phyloP scores from a whole-genome alignment of 2,888 invertebrate species.

The Bombyx huttoni region DNA sequence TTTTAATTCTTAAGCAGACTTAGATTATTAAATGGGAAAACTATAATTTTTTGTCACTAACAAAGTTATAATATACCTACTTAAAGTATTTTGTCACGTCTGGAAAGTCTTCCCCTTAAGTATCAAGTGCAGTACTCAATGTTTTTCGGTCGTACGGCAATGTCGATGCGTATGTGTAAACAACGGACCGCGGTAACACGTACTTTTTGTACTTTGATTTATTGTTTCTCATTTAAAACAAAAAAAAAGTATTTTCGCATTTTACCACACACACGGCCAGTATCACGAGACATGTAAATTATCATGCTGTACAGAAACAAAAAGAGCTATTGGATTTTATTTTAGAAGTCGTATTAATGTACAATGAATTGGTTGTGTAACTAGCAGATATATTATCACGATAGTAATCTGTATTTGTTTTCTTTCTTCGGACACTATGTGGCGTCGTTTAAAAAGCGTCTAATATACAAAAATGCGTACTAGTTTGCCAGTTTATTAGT shows the following conservation, averaged over 20 bases:
- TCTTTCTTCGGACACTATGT: too few species aligned
- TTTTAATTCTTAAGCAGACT: too few species aligned
- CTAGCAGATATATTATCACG: too few species aligned
- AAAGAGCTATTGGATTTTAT: slow-evolving; percentile 7
- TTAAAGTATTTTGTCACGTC: background rate
- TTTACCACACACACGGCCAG: slow-evolving; percentile 54
- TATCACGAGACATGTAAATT: slow-evolving; percentile 33
- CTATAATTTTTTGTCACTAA: too few species aligned
- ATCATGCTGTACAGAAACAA: slow-evolving; percentile 9
- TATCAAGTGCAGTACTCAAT: slow-evolving; percentile 21
- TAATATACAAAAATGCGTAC: too few species aligned
- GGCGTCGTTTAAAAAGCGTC: too few species aligned
- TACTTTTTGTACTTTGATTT: slow-evolving; percentile 66
- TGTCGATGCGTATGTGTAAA: slow-evolving; percentile 54
- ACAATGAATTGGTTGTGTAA: too few species aligned
- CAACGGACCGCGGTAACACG: slow-evolving; percentile 60
- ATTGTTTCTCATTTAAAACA: slow-evolving; percentile 55
- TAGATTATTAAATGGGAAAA: too few species aligned
- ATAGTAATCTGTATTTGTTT: too few species aligned
- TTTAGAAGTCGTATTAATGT: too few species aligned
- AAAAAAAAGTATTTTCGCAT: slow-evolving; percentile 54
- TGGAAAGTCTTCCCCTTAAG: slow-evolving; percentile 29
- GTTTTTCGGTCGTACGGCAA: slow-evolving; percentile 51
- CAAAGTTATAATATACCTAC: too few species aligned
- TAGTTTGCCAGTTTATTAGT: too few species aligned